Evolutionary conservation across 2,797 vertebrate species (phyloP).

Genomic region (Clarias pachynema): DNA sequence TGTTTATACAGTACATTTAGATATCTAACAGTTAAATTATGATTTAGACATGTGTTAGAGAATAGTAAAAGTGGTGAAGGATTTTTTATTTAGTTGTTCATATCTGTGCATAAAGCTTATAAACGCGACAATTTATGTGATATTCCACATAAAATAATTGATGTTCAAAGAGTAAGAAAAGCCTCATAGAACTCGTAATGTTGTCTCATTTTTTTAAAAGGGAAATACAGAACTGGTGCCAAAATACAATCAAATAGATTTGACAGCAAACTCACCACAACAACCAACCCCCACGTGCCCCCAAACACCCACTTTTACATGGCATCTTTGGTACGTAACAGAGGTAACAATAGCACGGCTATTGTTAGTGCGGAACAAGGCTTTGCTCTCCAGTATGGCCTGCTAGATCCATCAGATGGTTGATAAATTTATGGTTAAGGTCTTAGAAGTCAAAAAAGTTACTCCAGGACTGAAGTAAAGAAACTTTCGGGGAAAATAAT

Average conservation of each 20-base stretch:
- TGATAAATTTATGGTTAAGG: neutral
- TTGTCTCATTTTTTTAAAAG: neutral
- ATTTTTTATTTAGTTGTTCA: neutral
- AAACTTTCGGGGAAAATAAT: neutral
- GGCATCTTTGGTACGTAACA: conserved; percentile 29
- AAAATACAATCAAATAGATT: conserved; percentile 26
- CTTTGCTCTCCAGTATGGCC: conserved; percentile 54
- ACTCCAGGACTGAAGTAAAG: too few relatives aligned
- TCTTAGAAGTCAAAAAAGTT: too few relatives aligned
- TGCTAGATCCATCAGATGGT: neutral
- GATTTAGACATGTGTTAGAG: neutral
- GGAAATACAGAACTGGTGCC: conserved; percentile 7
- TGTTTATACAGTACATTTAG: neutral
- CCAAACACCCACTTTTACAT: conserved; percentile 37
- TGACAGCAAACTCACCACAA: conserved; percentile 8
- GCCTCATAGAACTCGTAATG: neutral
- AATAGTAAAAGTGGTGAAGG: neutral
- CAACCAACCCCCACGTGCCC: neutral
- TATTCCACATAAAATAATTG: neutral
- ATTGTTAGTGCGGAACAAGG: conserved; percentile 73
- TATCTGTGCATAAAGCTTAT: neutral
- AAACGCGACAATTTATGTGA: neutral
- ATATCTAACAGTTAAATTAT: neutral
- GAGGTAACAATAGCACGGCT: conserved; percentile 72
- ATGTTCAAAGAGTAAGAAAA: neutral